A percentile compares a stretch with the other conserved stretches of the same genome.
phyloP scores from a whole-genome alignment of 1,140 invertebrate genomes.

The Drosophila erecta region DNA sequence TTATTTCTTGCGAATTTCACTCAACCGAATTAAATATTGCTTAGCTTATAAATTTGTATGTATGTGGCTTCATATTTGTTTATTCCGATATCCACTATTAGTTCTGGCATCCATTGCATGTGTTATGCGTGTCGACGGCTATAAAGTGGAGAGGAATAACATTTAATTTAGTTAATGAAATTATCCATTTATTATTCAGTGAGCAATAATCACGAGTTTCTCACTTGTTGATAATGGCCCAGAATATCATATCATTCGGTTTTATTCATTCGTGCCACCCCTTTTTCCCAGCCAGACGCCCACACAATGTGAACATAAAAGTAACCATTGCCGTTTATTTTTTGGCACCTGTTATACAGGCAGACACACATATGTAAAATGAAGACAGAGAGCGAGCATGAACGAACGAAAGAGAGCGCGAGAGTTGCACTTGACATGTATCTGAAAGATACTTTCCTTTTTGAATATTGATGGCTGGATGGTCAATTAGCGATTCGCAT shows the following conservation, averaged over 20 bases:
- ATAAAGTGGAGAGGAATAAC: conserved; percentile 9
- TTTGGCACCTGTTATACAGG: conserved; percentile 73
- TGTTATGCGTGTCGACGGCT: conserved; percentile 29
- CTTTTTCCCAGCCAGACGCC: conserved; percentile 16
- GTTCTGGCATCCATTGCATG: conserved; percentile 58
- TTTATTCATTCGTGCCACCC: conserved; percentile 35
- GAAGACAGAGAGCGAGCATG: conserved; percentile 13
- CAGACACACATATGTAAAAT: conserved; percentile 25
- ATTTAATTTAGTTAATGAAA: conserved; percentile 27
- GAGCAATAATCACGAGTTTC: conserved; percentile 35
- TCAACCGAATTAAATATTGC: conserved; percentile 74
- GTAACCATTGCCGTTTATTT: conserved; percentile 63
- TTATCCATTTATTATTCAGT: conserved; percentile 35
- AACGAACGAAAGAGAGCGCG: conserved; percentile 7
- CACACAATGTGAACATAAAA: conserved; percentile 67
- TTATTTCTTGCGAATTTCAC: conserved; percentile 56
- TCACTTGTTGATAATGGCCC: conserved; percentile 71
- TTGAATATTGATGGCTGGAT: conserved; percentile 67
- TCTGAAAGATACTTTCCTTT: conserved; percentile 58
- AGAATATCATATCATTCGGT: conserved; percentile 54
- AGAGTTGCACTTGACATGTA: conserved; percentile 63
- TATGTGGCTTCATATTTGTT: conserved; percentile 29
- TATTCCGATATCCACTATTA: conserved; percentile 33
- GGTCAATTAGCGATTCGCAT: conserved; percentile 76
- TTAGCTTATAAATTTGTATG: conserved; percentile 54